These are phyloP conservation scores for Ptychadena robeensis DNA, from an alignment of 2,797 vertebrate genomes.

Conservation along the genomic window DNA sequence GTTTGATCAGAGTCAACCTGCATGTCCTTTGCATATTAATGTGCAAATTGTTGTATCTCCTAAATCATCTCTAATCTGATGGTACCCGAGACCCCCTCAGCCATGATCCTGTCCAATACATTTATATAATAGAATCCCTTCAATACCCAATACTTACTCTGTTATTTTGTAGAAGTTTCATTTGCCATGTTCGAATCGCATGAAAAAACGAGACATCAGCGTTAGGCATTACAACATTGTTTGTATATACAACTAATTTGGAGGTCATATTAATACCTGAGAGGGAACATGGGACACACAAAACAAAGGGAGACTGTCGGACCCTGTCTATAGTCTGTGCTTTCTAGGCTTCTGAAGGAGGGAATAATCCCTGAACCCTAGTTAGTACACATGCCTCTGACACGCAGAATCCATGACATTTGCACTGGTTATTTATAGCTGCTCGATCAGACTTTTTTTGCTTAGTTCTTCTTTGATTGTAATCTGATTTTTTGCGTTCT, in stretches of 20 bases:
- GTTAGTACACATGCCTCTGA: background rate
- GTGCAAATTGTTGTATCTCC: no score
- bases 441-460: conserved; percentile 13
- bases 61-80: no score
- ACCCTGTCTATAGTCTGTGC: background rate
- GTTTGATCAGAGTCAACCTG: no score
- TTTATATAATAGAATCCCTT: no score
- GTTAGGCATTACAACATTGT: background rate
- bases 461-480: background rate
- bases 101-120: background rate
- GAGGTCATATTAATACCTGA: no score
- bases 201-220: no score
- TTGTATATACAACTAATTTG: background rate
- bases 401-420: conserved; percentile 17
- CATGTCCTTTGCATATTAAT: no score
- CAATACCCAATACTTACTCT: no score
- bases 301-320: background rate
- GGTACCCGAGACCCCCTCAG: background rate
- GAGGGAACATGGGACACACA: background rate
- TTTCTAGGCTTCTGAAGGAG: no score
- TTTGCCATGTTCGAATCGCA: no score
- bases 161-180: no score
- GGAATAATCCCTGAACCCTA: background rate
- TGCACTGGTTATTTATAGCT: conserved; percentile 35
- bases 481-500: conserved; percentile 49